Evolutionary conservation across 2,888 invertebrate species (phyloP).

Genomic region (Dryocosmus kuriphilus): DNA sequence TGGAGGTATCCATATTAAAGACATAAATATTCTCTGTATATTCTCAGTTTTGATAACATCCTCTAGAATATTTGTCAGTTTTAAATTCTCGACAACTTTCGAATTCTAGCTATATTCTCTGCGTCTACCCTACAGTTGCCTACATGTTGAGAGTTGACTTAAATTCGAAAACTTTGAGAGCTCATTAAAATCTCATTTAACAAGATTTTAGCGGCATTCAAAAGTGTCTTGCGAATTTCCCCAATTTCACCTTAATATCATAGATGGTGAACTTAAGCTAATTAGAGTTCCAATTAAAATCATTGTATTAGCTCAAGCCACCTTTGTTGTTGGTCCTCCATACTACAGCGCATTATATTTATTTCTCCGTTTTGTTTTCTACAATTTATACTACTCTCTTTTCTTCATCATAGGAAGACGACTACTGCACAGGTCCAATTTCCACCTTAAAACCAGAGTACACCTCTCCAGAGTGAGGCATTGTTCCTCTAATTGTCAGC

Average conservation of each 20-base stretch:
- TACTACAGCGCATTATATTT: background rate
- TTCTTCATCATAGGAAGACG: background rate
- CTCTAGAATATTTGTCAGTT: too few relatives aligned
- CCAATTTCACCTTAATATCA: background rate
- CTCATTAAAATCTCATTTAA: background rate
- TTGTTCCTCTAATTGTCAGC: slow-evolving; percentile 30
- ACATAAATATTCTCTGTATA: too few relatives aligned
- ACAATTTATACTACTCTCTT: background rate
- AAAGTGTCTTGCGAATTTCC: background rate
- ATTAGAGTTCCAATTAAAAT: background rate
- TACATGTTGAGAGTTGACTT: too few relatives aligned
- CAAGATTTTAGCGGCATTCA: background rate
- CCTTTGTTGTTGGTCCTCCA: background rate
- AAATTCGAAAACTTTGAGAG: background rate
- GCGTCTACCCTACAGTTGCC: too few relatives aligned
- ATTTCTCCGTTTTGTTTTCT: background rate
- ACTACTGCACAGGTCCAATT: background rate
- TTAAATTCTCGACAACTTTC: too few relatives aligned
- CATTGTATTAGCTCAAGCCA: background rate
- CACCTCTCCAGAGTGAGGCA: background rate
- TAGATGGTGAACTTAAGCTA: background rate
- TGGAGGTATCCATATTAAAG: too few relatives aligned
- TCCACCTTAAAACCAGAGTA: background rate
- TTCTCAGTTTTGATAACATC: too few relatives aligned
- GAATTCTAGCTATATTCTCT: too few relatives aligned